These are phyloP conservation scores for Nephrotoma guestfalica DNA, from an alignment of 2,888 invertebrate species.

Conservation along the genomic window DNA sequence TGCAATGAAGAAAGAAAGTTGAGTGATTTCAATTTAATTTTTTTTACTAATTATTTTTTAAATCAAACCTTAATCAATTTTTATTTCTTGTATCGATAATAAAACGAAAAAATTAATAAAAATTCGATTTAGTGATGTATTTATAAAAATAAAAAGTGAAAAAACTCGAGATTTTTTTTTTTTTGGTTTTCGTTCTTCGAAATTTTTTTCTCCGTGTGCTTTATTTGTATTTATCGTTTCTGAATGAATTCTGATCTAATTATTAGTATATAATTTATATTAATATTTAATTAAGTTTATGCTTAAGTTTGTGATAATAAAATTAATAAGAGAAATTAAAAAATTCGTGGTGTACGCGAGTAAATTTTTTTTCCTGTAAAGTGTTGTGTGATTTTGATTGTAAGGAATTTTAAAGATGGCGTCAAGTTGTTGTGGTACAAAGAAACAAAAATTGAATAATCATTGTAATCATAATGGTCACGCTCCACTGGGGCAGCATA, in stretches of 20 bases:
- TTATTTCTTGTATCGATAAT: neutral
- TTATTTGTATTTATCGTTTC: neutral
- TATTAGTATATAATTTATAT: neutral
- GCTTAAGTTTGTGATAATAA: neutral
- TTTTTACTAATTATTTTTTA: neutral
- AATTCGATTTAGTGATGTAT: neutral
- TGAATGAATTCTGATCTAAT: neutral
- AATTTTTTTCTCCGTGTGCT: neutral
- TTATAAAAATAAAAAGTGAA: neutral
- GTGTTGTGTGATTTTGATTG: neutral
- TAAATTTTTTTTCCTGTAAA: neutral
- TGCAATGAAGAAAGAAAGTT: slow-evolving; percentile 4
- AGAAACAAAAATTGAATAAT: slow-evolving; percentile 80
- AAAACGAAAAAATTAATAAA: neutral
- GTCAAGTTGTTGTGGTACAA: slow-evolving; percentile 81
- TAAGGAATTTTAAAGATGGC: slow-evolving; percentile 43
- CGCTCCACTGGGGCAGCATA: neutral
- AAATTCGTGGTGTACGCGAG: neutral
- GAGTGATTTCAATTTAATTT: neutral
- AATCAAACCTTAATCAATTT: neutral
- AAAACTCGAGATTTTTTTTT: neutral
- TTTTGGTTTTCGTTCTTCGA: neutral
- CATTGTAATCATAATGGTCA: slow-evolving; percentile 12
- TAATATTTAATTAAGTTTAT: neutral
- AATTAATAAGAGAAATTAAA: neutral